Evolutionary conservation across 2,797 vertebrate species (phyloP), one percentile per base, ranked within the genome.

Genomic region (Brachyrhaphis roseni): DNA sequence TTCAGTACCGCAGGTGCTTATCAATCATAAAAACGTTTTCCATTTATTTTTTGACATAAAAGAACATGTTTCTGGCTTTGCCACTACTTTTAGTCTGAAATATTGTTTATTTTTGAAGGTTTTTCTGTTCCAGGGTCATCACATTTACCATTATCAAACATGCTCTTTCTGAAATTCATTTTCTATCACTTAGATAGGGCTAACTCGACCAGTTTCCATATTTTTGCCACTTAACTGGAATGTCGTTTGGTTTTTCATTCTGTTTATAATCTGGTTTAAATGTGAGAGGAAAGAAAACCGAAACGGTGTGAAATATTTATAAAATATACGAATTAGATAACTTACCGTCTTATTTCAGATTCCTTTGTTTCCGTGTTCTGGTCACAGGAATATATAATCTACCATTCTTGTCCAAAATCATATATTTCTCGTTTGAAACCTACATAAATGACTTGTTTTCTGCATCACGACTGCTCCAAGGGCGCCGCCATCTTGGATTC

Each of bases 401-500:
- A 36, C 1, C 72, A 7, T 73, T n/a, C 36, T 57, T 59, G 31
- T 51, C 18, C 55, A 74, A 66, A 75, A 76, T 8, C 34, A 73
- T 10, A 55, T 3, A 74, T 31, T 15, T 1, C 2, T 51, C 12
- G 11, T 31, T 31, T 64, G 81, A 84, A 85, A 46, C 0, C 2
- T 2, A 23, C 53, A 8, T 45, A n/a, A 84, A 79, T 76, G 45
- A 83, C 72, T 59, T 39, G 83, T 77, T 84, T 12, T 36, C 51
- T 34, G 2, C 1, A 72, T 91, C 90, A 92, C 81, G 79, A 83
- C 81, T 83, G 7, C 74, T 0, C 47, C 34, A 78, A 7, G 84
- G 82, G 86, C 90, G 95, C 89, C 88, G 94, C 94, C 95, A 95
- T 96, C 64, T 95, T 96, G 87, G 81, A 89, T 87, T 83, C 5